Evolutionary conservation across 2,888 invertebrate genomes (phyloP), one percentile per base, ranked within the genome.

Genomic region (Drosophila pseudotalamancana): DNA sequence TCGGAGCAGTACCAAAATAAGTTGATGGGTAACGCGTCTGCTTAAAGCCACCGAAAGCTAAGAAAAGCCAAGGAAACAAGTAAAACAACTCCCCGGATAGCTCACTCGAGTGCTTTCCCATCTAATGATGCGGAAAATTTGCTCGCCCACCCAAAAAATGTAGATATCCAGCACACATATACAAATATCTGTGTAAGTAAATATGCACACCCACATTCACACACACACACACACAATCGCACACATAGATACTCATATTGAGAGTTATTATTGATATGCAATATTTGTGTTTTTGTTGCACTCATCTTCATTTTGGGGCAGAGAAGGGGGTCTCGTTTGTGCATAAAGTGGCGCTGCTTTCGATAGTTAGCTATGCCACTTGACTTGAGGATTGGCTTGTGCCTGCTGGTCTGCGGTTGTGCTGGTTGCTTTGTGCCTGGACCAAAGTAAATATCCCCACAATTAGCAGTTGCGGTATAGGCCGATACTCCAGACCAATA

Each of bases 61-160:
- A 27, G 46, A 29, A 57, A 45, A 37, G 37, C 16, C 43, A 66
- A 49, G 34, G 32, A 39, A 66, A 39, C 72, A 65, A 62, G 53
- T 42, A 43, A 57, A 61, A 42, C 49, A 70, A 66, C 66, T 82
- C 72, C 72, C 80, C 42, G 74, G 61, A 73, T 67, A 75, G 69
- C 69, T 70, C 66, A 87, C 50, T 85, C 67, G 76, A 88, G 88
- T 76, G 75, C 72, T 69, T 72, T 67, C 53, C 57, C 72, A 62
- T 72, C 85, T 84, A 88, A 88, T 88, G 88, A 89, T 76, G 89
- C 74, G 87, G 89, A 88, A 89, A 89, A 88, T 89, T 76, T 71
- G 70, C 49, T 61, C 55, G 65, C 63, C 60, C 70, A 54, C 18
- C 56, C 61, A 57, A 57, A 62, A n/a, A 45, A 43, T 39, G 25